Conservation (phyloP, 2,888 invertebrate genomes). For the Leptothorax acervorum region DNA sequence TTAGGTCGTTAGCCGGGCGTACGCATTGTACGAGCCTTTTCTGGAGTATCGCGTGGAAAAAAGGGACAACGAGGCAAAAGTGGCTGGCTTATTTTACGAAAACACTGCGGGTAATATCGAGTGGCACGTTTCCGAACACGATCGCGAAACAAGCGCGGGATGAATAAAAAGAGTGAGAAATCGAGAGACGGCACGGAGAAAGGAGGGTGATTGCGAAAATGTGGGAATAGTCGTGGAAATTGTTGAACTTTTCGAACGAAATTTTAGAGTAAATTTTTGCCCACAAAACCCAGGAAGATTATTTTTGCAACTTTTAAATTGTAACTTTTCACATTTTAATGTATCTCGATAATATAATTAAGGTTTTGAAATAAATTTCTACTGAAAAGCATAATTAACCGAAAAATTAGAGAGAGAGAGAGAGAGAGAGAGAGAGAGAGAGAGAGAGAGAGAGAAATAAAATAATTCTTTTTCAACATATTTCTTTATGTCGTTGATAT, state of each 20-base stretch:
- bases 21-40: conserved; percentile 31
- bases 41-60: not conserved
- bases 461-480: not conserved
- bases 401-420: too few species aligned
- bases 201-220: not conserved
- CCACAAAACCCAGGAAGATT: not conserved
- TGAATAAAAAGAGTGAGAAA: not conserved
- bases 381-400: not conserved
- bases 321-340: not conserved
- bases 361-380: not conserved
- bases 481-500: not conserved
- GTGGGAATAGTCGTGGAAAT: not conserved
- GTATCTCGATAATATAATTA: not conserved
- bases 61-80: not conserved
- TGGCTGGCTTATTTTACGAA: conserved; percentile 3
- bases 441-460: not conserved
- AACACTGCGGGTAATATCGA: conserved; percentile 7
- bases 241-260: not conserved
- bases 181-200: not conserved
- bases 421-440: too few species aligned
- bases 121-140: not conserved
- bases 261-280: not conserved
- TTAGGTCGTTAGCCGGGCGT: conserved; percentile 42
- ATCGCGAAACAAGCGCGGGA: not conserved
- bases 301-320: not conserved